phyloP scores from a whole-genome alignment of 2,113 vertebrate genomes.

The Marmota monax region DNA sequence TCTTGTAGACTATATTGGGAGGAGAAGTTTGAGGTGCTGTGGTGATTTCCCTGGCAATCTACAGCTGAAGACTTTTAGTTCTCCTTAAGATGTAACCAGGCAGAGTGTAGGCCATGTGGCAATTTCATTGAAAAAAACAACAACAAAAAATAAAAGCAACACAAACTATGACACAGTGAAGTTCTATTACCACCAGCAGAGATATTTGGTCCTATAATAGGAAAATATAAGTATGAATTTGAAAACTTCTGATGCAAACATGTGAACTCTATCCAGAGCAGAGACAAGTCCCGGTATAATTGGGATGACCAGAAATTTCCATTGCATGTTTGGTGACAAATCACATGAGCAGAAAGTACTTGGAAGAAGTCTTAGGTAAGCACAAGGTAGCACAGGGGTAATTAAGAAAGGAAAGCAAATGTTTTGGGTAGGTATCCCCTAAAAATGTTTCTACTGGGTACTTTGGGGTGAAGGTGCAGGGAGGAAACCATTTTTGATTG shows the following conservation, averaged over 20 bases:
- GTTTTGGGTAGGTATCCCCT: neutral
- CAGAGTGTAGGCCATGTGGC: neutral
- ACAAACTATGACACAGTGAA: neutral
- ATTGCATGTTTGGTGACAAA: neutral
- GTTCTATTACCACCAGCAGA: neutral
- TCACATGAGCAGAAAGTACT: neutral
- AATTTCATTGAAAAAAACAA: neutral
- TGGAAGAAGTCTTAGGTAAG: neutral
- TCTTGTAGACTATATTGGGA: neutral
- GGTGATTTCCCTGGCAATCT: neutral
- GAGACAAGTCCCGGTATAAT: neutral
- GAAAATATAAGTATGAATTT: neutral
- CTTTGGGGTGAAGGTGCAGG: neutral
- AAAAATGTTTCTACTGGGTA: neutral
- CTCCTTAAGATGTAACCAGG: neutral
- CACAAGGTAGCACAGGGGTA: neutral
- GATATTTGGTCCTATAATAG: neutral
- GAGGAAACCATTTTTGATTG: neutral
- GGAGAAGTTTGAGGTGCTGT: neutral
- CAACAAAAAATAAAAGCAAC: neutral
- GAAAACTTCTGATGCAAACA: neutral
- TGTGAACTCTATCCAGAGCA: neutral
- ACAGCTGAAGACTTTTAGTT: neutral
- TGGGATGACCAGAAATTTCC: neutral
- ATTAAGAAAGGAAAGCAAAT: neutral